phyloP scores from a whole-genome alignment of 2,113 vertebrate genomes.

The Platycercus adscitus region DNA sequence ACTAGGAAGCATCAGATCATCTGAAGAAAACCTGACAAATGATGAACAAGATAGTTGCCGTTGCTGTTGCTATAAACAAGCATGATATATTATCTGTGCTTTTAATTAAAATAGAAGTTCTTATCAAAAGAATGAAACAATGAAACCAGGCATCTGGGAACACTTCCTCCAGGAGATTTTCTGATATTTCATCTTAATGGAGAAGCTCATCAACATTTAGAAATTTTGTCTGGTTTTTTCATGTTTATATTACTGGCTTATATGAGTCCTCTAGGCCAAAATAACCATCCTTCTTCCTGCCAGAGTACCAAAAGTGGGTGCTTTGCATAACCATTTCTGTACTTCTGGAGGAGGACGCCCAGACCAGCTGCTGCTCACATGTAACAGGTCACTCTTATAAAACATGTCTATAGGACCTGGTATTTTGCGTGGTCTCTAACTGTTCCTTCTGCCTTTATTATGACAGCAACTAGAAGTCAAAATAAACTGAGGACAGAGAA shows the following conservation, averaged over 20 bases:
- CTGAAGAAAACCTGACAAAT: neutral
- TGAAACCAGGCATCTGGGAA: accelerated
- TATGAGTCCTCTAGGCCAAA: neutral
- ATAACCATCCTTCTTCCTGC: neutral
- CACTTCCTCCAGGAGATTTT: neutral
- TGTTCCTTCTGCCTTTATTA: neutral
- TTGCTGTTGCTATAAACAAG: neutral
- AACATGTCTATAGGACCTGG: neutral
- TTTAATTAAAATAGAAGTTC: neutral
- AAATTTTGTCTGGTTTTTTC: neutral
- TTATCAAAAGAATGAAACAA: neutral
- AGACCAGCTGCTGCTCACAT: neutral
- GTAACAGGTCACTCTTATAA: neutral
- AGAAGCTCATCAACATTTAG: neutral
- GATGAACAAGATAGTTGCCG: neutral
- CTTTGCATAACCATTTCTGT: neutral
- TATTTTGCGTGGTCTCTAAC: neutral
- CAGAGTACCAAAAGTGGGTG: neutral
- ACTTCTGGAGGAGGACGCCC: neutral
- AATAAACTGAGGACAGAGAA: neutral
- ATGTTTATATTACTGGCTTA: neutral
- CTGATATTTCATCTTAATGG: neutral
- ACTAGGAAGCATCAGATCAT: neutral
- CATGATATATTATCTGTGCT: neutral
- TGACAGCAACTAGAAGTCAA: neutral